Evolutionary conservation across 1,140 invertebrate genomes (phyloP).

Genomic region (Drosophila tsacasi): DNA sequence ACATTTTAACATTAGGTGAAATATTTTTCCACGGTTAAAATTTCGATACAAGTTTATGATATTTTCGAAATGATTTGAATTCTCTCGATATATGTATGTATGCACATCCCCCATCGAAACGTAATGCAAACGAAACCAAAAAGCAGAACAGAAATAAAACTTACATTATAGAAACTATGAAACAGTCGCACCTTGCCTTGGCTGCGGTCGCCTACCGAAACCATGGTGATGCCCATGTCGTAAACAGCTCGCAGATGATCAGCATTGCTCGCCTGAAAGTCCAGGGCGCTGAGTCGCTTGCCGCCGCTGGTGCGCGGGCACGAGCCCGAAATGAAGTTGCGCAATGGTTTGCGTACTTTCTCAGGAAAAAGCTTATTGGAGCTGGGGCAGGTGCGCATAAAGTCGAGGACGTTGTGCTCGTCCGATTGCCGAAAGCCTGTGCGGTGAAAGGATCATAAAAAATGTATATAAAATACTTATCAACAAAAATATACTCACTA

Average conservation of each 20-base stretch:
- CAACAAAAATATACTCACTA: conserved; percentile 63
- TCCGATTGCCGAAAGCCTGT: conserved; percentile 85
- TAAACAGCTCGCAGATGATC: conserved; percentile 94
- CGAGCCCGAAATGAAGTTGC: conserved; percentile 93
- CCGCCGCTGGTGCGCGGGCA: conserved; percentile 89
- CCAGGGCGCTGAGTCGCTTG: conserved; percentile 89
- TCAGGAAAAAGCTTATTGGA: conserved; percentile 93
- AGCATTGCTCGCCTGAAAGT: conserved; percentile 94
- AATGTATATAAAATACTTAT: background rate
- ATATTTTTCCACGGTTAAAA: background rate
- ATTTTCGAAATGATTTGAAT: background rate
- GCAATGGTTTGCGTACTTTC: conserved; percentile 91
- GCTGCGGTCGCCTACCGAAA: conserved; percentile 91
- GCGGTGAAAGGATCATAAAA: background rate
- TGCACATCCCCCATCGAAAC: conserved; percentile 2
- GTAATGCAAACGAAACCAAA: conserved; percentile 30
- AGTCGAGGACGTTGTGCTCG: conserved; percentile 88
- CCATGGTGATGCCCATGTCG: conserved; percentile 97
- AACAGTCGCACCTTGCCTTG: conserved; percentile 94
- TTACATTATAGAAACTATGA: conserved; percentile 93
- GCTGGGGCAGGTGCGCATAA: conserved; percentile 93
- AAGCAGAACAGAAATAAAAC: conserved; percentile 78
- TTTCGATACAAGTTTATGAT: background rate
- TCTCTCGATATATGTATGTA: no score
- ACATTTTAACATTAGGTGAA: background rate